Conservation (phyloP, 53 echinoderm and acorn worm species). For the Henricia sp. region DNA sequence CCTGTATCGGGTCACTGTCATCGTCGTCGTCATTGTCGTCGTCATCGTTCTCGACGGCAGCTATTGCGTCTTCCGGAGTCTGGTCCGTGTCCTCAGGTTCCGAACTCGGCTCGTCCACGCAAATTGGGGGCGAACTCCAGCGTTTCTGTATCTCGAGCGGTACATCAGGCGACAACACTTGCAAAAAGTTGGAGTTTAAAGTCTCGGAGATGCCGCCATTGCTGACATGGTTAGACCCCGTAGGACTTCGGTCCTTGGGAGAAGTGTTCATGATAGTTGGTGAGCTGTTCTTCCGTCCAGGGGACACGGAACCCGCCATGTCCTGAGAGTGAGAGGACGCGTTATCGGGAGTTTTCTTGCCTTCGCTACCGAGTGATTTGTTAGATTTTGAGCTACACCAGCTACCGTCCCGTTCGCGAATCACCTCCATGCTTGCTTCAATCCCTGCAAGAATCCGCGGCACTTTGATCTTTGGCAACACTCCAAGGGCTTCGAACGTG, state of each 20-base stretch:
- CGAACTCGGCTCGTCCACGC: conserved; percentile 39
- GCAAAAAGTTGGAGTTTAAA: conserved; percentile 34
- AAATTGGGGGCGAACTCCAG: conserved; percentile 52
- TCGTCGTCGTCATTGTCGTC: conserved; percentile 21
- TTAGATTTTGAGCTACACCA: conserved; percentile 60
- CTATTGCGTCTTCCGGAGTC: conserved; percentile 33
- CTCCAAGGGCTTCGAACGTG: conserved; percentile 36
- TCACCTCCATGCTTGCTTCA: conserved; percentile 60
- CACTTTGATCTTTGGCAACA: conserved; percentile 54
- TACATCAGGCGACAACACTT: conserved; percentile 34
- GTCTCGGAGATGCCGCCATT: conserved; percentile 6
- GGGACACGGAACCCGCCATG: neutral
- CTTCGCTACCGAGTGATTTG: conserved; percentile 34
- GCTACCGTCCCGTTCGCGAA: conserved; percentile 59
- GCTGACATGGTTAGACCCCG: conserved; percentile 43
- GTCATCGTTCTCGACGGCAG: conserved; percentile 41
- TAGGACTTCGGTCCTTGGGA: conserved; percentile 44
- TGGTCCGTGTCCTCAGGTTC: conserved; percentile 51
- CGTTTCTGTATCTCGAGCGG: conserved; percentile 38
- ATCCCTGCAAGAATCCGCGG: conserved; percentile 53
- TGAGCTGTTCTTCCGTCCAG: conserved; percentile 46
- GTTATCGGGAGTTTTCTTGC: conserved; percentile 9
- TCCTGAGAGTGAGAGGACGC: conserved; percentile 50
- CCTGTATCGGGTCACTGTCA: neutral
- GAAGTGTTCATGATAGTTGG: conserved; percentile 29